These are phyloP conservation scores for Sapayoa aenigma DNA, from an alignment of 2,113 vertebrate genomes.

Conservation along the genomic window DNA sequence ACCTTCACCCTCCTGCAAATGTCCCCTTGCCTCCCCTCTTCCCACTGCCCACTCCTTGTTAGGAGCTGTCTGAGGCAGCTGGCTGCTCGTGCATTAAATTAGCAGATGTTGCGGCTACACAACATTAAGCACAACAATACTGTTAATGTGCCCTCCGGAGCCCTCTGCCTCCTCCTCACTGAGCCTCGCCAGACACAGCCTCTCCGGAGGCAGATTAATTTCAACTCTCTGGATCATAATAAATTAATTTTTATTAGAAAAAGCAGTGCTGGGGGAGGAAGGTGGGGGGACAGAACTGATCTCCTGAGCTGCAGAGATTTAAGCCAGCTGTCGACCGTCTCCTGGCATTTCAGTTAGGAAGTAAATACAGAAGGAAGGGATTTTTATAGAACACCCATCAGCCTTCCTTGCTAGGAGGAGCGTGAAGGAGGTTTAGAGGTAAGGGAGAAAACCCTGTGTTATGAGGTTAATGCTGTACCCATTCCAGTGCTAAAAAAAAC, in stretches of 20 bases:
- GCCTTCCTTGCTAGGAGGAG: neutral
- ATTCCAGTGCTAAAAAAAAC: neutral
- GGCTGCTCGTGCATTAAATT: slow-evolving; percentile 72
- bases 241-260: slow-evolving; percentile 89
- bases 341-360: slow-evolving; percentile 60
- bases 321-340: slow-evolving; percentile 63
- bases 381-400: neutral
- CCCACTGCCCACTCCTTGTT: slow-evolving; percentile 42
- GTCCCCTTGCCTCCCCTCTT: neutral
- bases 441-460: neutral
- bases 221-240: slow-evolving; percentile 80
- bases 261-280: neutral
- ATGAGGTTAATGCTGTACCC: neutral
- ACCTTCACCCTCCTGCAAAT: neutral
- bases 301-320: slow-evolving; percentile 72
- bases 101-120: slow-evolving; percentile 66
- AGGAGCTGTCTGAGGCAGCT: slow-evolving; percentile 58
- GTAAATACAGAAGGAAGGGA: slow-evolving; percentile 46
- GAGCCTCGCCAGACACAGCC: slow-evolving; percentile 46
- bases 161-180: slow-evolving; percentile 31
- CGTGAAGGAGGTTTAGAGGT: neutral
- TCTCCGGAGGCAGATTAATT: slow-evolving; percentile 77
- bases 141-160: slow-evolving; percentile 65
- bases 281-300: slow-evolving; percentile 41
- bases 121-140: slow-evolving; percentile 64